Percentiles rank a stretch among this genome's conserved stretches.
These are phyloP conservation scores for Sternarchorhynchus goeldii DNA, from an alignment of 2,797 vertebrate genomes.

Conservation along the genomic window DNA sequence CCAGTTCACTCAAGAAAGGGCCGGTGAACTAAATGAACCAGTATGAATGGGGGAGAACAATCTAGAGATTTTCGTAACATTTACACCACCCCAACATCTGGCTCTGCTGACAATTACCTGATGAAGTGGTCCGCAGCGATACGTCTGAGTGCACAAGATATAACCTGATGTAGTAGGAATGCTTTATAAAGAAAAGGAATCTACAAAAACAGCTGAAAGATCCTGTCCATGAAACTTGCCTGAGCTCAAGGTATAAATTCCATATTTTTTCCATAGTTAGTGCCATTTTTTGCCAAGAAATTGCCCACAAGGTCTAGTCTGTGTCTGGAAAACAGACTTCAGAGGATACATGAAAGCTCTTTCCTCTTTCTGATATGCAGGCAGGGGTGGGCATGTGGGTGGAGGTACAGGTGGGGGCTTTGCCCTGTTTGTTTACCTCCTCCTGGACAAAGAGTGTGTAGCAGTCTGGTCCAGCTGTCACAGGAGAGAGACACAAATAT, in stretches of 20 bases:
- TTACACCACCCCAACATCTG: too few relatives aligned
- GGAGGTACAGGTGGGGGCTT: background rate
- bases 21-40: background rate
- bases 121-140: too few relatives aligned
- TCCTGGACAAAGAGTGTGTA: conserved; percentile 35
- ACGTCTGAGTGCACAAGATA: too few relatives aligned
- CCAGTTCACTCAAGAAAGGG: background rate
- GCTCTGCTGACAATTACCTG: too few relatives aligned
- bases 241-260: conserved; percentile 4
- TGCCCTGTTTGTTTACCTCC: conserved; percentile 62
- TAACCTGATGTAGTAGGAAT: background rate
- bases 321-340: conserved; percentile 3
- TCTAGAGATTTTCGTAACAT: background rate
- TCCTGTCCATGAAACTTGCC: background rate
- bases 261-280: background rate
- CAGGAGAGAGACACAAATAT: conserved; percentile 10
- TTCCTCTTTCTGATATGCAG: conserved; percentile 31
- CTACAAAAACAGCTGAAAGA: background rate
- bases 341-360: conserved; percentile 36
- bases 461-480: conserved; percentile 19
- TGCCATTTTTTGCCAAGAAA: conserved; percentile 11
- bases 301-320: background rate
- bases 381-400: conserved; percentile 28
- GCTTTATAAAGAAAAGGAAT: background rate
- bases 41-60: background rate